These are phyloP conservation scores for Ceratothoa steindachneri DNA, from an alignment of 2,888 invertebrate species.

Conservation along the genomic window DNA sequence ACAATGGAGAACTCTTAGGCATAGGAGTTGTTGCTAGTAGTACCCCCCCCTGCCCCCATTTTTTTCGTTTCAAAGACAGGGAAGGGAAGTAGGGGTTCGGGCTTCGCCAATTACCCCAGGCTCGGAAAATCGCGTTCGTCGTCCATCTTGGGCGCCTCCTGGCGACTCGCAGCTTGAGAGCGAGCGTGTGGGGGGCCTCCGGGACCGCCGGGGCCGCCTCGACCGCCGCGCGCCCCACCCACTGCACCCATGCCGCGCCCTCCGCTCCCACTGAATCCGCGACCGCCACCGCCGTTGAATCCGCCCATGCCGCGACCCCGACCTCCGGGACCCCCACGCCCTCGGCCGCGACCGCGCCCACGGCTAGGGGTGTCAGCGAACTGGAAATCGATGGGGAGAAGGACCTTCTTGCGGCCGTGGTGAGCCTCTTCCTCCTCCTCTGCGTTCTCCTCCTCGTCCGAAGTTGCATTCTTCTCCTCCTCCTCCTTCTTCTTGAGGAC, in stretches of 20 bases:
- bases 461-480: constrained; percentile 58
- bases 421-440: constrained; percentile 61
- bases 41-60: neutral
- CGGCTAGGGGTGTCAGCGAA: constrained; percentile 75
- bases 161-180: constrained; percentile 31
- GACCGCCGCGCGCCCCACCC: constrained; percentile 38
- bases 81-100: too few species aligned
- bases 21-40: neutral
- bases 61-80: too few species aligned
- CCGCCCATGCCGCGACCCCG: constrained; percentile 57
- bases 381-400: constrained; percentile 77
- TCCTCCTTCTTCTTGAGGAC: constrained; percentile 63
- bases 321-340: constrained; percentile 53
- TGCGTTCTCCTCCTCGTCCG: constrained; percentile 65
- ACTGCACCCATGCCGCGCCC: constrained; percentile 53
- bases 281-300: constrained; percentile 43
- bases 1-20: constrained; percentile 15
- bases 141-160: constrained; percentile 74
- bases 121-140: constrained; percentile 94
- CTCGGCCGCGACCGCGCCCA: constrained; percentile 57
- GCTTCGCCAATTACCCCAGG: constrained; percentile 78
- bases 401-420: constrained; percentile 67
- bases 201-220: constrained; percentile 54
- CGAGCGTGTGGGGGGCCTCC: constrained; percentile 52
- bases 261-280: constrained; percentile 58